Conservation (phyloP, 30 jellyfish, hydroid and myxozoan genomes). For the Cassiopea xamachana region DNA sequence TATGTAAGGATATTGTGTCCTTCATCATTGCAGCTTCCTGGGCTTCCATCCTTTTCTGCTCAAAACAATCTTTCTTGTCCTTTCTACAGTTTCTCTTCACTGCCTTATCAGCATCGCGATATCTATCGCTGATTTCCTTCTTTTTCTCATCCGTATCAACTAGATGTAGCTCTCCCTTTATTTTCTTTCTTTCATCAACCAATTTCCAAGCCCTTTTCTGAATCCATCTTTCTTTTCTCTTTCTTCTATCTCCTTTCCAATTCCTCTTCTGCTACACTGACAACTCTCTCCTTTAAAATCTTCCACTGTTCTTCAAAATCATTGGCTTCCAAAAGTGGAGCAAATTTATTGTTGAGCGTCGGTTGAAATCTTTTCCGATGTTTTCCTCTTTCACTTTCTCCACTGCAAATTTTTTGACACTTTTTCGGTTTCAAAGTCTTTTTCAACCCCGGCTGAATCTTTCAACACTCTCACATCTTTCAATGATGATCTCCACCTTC, state of each 20-base stretch:
- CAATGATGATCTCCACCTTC: neutral
- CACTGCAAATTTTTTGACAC: neutral
- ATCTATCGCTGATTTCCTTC: neutral
- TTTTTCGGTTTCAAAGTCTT: neutral
- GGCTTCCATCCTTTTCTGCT: neutral
- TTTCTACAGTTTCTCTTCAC: neutral
- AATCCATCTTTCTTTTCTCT: no score
- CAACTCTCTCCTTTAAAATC: neutral
- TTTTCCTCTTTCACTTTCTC: constrained; percentile 13
- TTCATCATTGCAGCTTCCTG: constrained; percentile 10
- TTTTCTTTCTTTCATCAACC: no score
- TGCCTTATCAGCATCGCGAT: neutral
- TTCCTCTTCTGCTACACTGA: neutral
- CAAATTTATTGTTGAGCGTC: neutral
- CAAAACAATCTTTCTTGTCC: constrained; percentile 9
- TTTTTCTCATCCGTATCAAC: neutral
- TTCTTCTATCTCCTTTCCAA: constrained; percentile 2
- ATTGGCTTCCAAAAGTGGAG: neutral
- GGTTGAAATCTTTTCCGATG: neutral
- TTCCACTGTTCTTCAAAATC: constrained; percentile 3
- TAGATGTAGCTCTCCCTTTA: neutral
- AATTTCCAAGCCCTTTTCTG: no score
- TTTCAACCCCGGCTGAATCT: neutral
- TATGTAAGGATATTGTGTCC: neutral
- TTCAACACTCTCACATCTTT: neutral